Evolutionary conservation across 2,888 invertebrate genomes (phyloP).

Genomic region (Congeria kusceri): DNA sequence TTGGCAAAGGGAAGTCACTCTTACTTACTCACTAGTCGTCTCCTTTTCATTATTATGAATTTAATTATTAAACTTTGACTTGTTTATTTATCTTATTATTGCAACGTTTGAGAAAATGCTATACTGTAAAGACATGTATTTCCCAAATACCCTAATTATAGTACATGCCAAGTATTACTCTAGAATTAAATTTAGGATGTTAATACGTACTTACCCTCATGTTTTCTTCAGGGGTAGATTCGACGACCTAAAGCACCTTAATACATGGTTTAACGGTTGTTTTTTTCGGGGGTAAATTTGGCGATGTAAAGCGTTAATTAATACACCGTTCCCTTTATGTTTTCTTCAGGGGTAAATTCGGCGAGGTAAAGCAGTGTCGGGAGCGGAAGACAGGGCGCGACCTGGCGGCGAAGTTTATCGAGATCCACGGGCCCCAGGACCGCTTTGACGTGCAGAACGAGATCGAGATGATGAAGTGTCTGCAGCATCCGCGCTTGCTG

Average conservation of each 20-base stretch:
- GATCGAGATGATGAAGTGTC: constrained; percentile 97
- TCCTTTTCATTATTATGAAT: no score
- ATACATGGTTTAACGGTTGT: no score
- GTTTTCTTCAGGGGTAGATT: constrained; percentile 94
- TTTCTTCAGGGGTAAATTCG: constrained; percentile 96
- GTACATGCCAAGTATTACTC: no score
- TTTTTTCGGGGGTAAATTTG: no score
- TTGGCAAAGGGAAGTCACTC: no score
- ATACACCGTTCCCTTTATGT: background rate
- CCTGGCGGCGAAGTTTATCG: constrained; percentile 97
- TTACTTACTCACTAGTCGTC: no score
- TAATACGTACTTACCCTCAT: background rate
- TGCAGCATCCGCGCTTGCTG: constrained; percentile 97
- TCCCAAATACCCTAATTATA: no score
- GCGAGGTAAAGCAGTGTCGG: constrained; percentile 96
- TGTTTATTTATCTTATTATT: background rate
- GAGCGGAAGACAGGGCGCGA: constrained; percentile 93
- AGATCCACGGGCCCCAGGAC: constrained; percentile 93
- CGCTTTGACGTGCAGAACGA: constrained; percentile 96
- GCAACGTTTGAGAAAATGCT: no score
- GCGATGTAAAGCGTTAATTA: no score
- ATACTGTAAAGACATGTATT: no score
- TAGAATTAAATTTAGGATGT: no score
- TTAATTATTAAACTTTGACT: background rate
- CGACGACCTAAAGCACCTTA: constrained; percentile 96